phyloP scores from a whole-genome alignment of 2,797 vertebrate species.

The Pangasius mekongensis region DNA sequence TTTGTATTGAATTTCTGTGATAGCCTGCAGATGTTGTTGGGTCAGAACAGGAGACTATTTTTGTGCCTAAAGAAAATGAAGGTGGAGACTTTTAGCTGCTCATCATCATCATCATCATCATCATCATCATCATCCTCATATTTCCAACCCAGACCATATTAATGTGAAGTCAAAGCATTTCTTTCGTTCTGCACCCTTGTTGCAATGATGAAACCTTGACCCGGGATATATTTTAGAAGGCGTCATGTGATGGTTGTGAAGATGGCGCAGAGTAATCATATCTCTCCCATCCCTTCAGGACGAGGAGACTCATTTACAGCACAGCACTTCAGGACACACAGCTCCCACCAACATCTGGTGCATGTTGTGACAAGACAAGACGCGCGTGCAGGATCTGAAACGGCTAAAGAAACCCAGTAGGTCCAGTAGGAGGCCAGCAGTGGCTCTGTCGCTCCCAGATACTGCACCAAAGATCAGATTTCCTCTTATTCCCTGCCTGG shows the following conservation, averaged over 20 bases:
- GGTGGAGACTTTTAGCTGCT: conserved; percentile 8
- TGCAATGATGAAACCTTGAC: background rate
- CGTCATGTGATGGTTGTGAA: conserved; percentile 47
- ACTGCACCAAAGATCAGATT: conserved; percentile 56
- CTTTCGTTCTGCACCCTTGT: background rate
- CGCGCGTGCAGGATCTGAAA: background rate
- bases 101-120: background rate
- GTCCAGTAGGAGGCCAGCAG: background rate
- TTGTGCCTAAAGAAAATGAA: background rate
- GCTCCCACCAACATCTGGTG: background rate
- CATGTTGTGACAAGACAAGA: background rate
- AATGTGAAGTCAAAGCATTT: background rate
- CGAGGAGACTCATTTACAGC: conserved; percentile 6
- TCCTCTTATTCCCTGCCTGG: conserved; percentile 28
- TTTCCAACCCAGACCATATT: background rate
- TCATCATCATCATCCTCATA: no score
- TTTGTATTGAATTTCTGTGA: background rate
- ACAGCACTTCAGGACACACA: background rate
- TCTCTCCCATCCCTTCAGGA: conserved; percentile 6
- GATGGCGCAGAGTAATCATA: conserved; percentile 44
- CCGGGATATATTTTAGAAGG: conserved; percentile 5
- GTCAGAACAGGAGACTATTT: conserved; percentile 4
- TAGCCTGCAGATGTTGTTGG: background rate
- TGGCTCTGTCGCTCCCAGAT: background rate
- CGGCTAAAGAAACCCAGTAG: background rate